These are phyloP conservation scores for Gortyna flavago DNA, from an alignment of 2,888 invertebrate species.

Conservation along the genomic window DNA sequence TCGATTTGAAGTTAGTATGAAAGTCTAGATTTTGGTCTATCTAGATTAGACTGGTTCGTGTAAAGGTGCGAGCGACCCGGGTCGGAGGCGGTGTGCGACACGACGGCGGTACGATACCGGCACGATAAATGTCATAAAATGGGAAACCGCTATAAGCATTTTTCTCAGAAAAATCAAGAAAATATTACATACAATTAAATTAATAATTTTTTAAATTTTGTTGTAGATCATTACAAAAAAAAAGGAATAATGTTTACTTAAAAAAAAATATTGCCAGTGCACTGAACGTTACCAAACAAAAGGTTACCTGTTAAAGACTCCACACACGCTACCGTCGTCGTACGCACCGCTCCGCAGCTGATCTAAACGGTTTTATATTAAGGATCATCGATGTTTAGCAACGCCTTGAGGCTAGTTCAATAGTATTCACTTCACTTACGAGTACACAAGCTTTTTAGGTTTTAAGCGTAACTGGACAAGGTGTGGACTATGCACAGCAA, in stretches of 20 bases:
- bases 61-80: slow-evolving; percentile 46
- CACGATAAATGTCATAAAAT: background rate
- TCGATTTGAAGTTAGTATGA: slow-evolving; percentile 57
- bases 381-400: slow-evolving; percentile 82
- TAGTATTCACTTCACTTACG: slow-evolving; percentile 70
- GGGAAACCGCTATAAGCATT: background rate
- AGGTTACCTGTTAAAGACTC: background rate
- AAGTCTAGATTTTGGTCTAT: slow-evolving; percentile 43
- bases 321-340: slow-evolving; percentile 43
- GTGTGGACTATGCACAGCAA: slow-evolving; percentile 45
- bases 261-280: background rate
- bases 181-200: background rate
- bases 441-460: slow-evolving; percentile 66
- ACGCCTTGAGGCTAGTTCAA: slow-evolving; percentile 80
- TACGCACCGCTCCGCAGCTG: slow-evolving; percentile 66
- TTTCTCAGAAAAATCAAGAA: slow-evolving; percentile 1
- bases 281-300: background rate
- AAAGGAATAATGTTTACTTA: background rate
- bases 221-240: background rate
- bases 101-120: slow-evolving; percentile 33
- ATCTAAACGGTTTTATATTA: slow-evolving; percentile 84
- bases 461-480: slow-evolving; percentile 43
- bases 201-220: background rate
- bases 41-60: slow-evolving; percentile 50
- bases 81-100: slow-evolving; percentile 37